phyloP scores from a whole-genome alignment of 2,888 invertebrate genomes.

The Agrilus cyanescens region DNA sequence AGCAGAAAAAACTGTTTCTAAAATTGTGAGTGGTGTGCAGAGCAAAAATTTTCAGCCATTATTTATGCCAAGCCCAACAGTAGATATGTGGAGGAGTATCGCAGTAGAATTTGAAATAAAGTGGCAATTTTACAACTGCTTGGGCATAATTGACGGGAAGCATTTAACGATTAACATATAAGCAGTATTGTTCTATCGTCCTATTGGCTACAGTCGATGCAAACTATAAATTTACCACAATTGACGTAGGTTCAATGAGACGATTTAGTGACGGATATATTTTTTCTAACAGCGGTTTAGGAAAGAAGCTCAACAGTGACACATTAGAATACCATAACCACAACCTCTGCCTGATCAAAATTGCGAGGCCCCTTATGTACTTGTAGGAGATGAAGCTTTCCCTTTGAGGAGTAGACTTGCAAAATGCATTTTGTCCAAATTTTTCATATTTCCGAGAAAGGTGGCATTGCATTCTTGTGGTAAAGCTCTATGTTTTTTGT shows the following conservation, averaged over 20 bases:
- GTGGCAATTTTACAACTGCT: slow-evolving; percentile 21
- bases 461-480: no score
- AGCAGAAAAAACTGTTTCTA: slow-evolving; percentile 15
- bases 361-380: slow-evolving; percentile 1
- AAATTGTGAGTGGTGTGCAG: slow-evolving; percentile 15
- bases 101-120: slow-evolving; percentile 19
- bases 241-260: slow-evolving; percentile 21
- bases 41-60: slow-evolving; percentile 10
- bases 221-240: slow-evolving; percentile 19
- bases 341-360: slow-evolving; percentile 3
- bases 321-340: slow-evolving; percentile 1
- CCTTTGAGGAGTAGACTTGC: no score
- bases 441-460: no score
- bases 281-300: slow-evolving; percentile 14
- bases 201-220: slow-evolving; percentile 21
- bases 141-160: slow-evolving; percentile 22
- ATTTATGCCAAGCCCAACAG: slow-evolving; percentile 14
- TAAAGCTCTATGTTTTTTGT: no score
- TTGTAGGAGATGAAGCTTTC: slow-evolving; percentile 5
- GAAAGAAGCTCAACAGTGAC: slow-evolving; percentile 1
- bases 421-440: no score
- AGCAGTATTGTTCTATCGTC: slow-evolving; percentile 21
- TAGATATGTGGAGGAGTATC: slow-evolving; percentile 15
- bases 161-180: slow-evolving; percentile 21
- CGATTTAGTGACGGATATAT: slow-evolving; percentile 21